Conservation (phyloP, 2,113 vertebrate species). For the Chrysochloris asiatica region DNA sequence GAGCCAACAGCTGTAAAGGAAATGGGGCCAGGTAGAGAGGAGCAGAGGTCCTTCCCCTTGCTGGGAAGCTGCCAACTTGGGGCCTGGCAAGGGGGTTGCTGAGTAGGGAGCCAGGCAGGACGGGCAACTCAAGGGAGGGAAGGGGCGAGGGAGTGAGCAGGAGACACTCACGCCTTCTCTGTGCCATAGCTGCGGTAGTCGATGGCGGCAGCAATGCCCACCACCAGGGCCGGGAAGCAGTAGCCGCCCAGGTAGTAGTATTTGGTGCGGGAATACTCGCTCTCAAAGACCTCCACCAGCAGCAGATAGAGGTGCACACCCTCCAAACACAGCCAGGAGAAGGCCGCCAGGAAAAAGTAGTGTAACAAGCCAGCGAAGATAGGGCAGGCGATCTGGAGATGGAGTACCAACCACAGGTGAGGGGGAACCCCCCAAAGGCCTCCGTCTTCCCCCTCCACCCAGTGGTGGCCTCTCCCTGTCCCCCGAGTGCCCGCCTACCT, state of each 20-base stretch:
- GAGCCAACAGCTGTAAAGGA: conserved; percentile 91
- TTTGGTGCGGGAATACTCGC: conserved; percentile 93
- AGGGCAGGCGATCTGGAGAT: conserved; percentile 90
- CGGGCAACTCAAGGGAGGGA: no score
- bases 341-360: conserved; percentile 96
- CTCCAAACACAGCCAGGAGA: conserved; percentile 96
- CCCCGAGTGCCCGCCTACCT: conserved; percentile 81
- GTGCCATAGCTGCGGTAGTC: conserved; percentile 97
- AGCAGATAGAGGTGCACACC: conserved; percentile 95
- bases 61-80: background rate
- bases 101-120: background rate
- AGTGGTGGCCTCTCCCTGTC: background rate
- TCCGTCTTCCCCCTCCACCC: background rate
- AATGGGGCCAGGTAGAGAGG: background rate
- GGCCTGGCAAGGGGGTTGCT: background rate
- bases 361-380: conserved; percentile 94
- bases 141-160: no score
- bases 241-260: conserved; percentile 96
- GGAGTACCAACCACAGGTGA: background rate
- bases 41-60: background rate
- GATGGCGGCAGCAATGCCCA: conserved; percentile 93
- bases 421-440: rapidly evolving
- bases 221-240: conserved; percentile 94
- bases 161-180: conserved; percentile 92
- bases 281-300: conserved; percentile 95